A percentile compares a stretch with the other conserved stretches of the same genome.
Evolutionary conservation across 2,797 vertebrate genomes (phyloP).

Genomic region (Pantherophis vulpinus): DNA sequence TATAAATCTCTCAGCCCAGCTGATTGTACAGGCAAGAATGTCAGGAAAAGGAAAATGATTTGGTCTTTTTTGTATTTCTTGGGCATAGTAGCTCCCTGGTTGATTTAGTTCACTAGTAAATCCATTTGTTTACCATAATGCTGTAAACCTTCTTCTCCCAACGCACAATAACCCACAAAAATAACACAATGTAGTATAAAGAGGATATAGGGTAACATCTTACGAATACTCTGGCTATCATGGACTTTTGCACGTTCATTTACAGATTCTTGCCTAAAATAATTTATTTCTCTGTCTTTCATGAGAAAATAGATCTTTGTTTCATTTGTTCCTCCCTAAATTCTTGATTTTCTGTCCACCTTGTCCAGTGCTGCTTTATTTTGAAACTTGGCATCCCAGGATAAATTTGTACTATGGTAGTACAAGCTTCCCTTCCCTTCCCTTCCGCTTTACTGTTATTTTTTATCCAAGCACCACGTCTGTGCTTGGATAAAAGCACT

Average conservation of each 20-base stretch:
- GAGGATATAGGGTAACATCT: constrained; percentile 25
- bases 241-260: constrained; percentile 18
- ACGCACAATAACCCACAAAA: not conserved
- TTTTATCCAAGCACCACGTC: no score
- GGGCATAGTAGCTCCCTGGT: not conserved
- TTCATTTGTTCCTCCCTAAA: constrained; percentile 15
- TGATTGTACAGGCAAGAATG: not conserved
- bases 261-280: constrained; percentile 27
- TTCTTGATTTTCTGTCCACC: not conserved
- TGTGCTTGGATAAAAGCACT: not conserved
- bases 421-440: not conserved
- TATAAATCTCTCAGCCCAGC: not conserved
- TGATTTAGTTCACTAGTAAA: not conserved
- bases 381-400: not conserved
- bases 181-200: not conserved
- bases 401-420: not conserved
- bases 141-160: not conserved
- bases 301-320: constrained; percentile 18
- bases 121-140: not conserved
- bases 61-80: not conserved
- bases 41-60: not conserved
- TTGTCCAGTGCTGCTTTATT: not conserved
- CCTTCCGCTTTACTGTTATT: no score
- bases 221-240: constrained; percentile 32
- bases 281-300: not conserved